Evolutionary conservation across 1,140 invertebrate genomes (phyloP).

Genomic region (Asobara japonica): DNA sequence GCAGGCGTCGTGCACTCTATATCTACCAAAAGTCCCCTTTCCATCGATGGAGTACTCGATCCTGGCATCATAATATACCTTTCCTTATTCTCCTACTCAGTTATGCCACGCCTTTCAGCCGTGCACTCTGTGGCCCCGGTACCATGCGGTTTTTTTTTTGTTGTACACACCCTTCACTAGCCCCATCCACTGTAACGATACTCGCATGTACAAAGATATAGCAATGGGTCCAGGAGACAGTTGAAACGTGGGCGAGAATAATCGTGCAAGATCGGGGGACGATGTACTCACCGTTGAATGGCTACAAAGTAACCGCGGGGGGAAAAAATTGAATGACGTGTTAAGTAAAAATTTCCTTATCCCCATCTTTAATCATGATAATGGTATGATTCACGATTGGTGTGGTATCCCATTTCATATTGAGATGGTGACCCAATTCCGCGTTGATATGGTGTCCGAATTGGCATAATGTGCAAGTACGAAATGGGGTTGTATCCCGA

Average conservation of each 20-base stretch:
- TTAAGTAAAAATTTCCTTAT: too few relatives aligned
- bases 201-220: not conserved
- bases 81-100: slow-evolving; percentile 57
- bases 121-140: slow-evolving; percentile 19
- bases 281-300: not conserved
- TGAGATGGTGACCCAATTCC: too few relatives aligned
- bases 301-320: slow-evolving; percentile 1
- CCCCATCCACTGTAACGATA: not conserved
- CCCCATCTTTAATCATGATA: too few relatives aligned
- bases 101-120: slow-evolving; percentile 51
- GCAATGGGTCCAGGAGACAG: not conserved
- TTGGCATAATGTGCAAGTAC: too few relatives aligned
- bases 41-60: not conserved
- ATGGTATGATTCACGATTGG: too few relatives aligned
- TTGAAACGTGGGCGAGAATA: slow-evolving; percentile 16
- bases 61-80: slow-evolving; percentile 39
- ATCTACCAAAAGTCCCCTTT: slow-evolving; percentile 1
- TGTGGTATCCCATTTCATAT: too few relatives aligned
- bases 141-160: slow-evolving; percentile 1
- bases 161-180: slow-evolving; percentile 33
- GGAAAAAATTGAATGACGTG: too few relatives aligned
- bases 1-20: slow-evolving; percentile 45
- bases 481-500: too few relatives aligned
- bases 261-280: slow-evolving; percentile 2
- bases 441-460: too few relatives aligned